A percentile compares a stretch with the other conserved stretches of the same genome.
Evolutionary conservation across 1,140 invertebrate genomes (phyloP).

Genomic region (Drosophila asahinai): DNA sequence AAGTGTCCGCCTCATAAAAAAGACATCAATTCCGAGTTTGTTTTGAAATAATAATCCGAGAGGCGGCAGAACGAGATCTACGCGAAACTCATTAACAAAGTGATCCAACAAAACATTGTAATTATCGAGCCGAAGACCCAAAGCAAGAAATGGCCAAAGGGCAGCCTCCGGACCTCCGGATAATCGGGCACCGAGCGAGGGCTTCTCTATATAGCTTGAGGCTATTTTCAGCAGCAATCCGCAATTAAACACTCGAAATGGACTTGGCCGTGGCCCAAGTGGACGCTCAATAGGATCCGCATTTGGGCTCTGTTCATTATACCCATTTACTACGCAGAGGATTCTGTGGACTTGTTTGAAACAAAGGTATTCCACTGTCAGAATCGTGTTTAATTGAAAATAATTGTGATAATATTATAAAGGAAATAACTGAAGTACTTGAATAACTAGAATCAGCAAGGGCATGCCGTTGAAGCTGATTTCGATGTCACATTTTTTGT

Average conservation of each 20-base stretch:
- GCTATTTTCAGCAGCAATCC: slow-evolving; percentile 78
- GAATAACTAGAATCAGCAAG: too few relatives aligned
- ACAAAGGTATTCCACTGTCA: slow-evolving; percentile 1
- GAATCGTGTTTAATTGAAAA: background rate
- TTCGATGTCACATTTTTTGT: too few relatives aligned
- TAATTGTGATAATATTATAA: too few relatives aligned
- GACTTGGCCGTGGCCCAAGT: slow-evolving; percentile 45
- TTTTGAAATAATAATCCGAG: slow-evolving; percentile 62
- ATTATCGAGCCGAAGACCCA: slow-evolving; percentile 52
- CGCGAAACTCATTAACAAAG: slow-evolving; percentile 80
- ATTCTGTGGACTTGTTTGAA: background rate
- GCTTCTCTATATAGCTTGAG: slow-evolving; percentile 65
- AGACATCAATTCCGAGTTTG: slow-evolving; percentile 79
- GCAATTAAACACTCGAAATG: slow-evolving; percentile 79
- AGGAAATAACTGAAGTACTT: background rate
- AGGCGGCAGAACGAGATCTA: slow-evolving; percentile 52
- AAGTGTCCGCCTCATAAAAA: slow-evolving; percentile 79
- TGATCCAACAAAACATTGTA: slow-evolving; percentile 82
- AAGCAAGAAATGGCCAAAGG: slow-evolving; percentile 9
- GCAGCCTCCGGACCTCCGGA: slow-evolving; percentile 10
- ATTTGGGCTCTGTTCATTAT: slow-evolving; percentile 10
- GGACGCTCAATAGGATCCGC: slow-evolving; percentile 37
- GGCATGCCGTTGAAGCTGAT: too few relatives aligned
- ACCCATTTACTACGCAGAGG: slow-evolving; percentile 1
- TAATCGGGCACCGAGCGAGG: slow-evolving; percentile 5